Percentiles rank a stretch among this genome's conserved stretches.
These are phyloP conservation scores for Picathartes gymnocephalus DNA, from an alignment of 2,113 vertebrate genomes.

Conservation along the genomic window DNA sequence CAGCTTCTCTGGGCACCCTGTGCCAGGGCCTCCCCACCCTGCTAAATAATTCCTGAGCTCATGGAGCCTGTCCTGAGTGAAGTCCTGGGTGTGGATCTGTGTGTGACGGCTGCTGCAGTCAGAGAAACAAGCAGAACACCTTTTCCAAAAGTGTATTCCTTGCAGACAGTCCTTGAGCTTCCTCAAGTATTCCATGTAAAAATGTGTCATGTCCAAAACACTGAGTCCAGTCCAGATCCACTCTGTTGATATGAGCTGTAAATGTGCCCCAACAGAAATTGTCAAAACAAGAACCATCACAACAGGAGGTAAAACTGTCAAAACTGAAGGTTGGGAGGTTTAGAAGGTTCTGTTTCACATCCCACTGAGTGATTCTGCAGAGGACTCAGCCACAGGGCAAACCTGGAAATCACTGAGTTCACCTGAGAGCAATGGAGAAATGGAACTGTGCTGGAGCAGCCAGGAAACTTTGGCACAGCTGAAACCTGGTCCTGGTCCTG, in stretches of 20 bases:
- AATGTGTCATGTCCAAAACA: not conserved
- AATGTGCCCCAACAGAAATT: not conserved
- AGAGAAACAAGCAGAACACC: not conserved
- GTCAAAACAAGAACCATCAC: not conserved
- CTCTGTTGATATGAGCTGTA: not conserved
- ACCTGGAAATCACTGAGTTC: not conserved
- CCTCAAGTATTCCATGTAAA: not conserved
- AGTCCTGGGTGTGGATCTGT: not conserved
- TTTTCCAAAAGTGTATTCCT: not conserved
- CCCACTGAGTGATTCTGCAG: not conserved
- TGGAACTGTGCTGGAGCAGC: not conserved
- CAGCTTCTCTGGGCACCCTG: not conserved
- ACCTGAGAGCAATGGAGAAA: not conserved
- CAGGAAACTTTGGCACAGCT: not conserved
- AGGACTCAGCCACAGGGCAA: not conserved
- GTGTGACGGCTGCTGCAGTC: not conserved
- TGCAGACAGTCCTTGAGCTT: not conserved
- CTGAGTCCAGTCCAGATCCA: not conserved
- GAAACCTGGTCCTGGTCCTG: not conserved
- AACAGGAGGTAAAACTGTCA: not conserved
- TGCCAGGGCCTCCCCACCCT: not conserved
- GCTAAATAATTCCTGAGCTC: not conserved
- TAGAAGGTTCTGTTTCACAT: fast-evolving
- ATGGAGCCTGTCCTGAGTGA: not conserved
- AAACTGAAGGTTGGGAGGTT: not conserved